Evolutionary conservation across 2,797 vertebrate genomes (phyloP).

Genomic region (Clarias pachynema): DNA sequence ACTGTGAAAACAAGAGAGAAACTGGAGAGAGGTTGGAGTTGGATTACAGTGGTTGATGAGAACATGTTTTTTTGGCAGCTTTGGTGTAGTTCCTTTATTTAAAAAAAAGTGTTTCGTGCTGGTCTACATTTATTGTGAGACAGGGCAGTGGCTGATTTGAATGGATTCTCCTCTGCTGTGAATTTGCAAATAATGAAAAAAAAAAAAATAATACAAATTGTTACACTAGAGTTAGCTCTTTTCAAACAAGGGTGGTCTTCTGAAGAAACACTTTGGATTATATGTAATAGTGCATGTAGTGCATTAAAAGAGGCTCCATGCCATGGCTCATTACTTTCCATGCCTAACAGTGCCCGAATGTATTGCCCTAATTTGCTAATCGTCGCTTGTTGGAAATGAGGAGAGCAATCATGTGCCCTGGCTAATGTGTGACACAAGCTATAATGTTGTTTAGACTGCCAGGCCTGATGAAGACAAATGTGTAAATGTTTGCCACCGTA

Average conservation of each 20-base stretch:
- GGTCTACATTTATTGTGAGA: slow-evolving; percentile 11
- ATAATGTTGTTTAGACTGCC: slow-evolving; percentile 60
- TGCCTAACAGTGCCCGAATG: slow-evolving; percentile 1
- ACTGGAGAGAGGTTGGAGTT: slow-evolving; percentile 33
- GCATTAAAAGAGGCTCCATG: slow-evolving; percentile 4
- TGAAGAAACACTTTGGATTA: slow-evolving; percentile 29
- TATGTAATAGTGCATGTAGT: slow-evolving; percentile 8
- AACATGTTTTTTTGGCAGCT: neutral
- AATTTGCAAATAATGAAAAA: neutral
- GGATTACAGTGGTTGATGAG: slow-evolving; percentile 32
- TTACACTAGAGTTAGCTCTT: slow-evolving; percentile 17
- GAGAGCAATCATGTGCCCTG: slow-evolving; percentile 22
- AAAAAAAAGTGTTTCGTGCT: slow-evolving; percentile 2
- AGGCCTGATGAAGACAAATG: slow-evolving; percentile 62
- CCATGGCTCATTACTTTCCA: slow-evolving; percentile 33
- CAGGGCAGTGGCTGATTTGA: neutral
- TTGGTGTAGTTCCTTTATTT: slow-evolving; percentile 1
- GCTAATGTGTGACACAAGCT: slow-evolving; percentile 44
- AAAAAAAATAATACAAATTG: neutral
- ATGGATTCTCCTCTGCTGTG: slow-evolving; percentile 10
- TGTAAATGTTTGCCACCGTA: slow-evolving; percentile 59
- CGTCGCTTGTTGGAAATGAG: slow-evolving; percentile 19
- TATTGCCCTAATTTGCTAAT: slow-evolving; percentile 36
- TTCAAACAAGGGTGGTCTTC: slow-evolving; percentile 10
- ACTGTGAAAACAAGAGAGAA: slow-evolving; percentile 47